These are phyloP conservation scores for Heliconius hewitsoni DNA, from an alignment of 1,140 invertebrate species.

Conservation along the genomic window DNA sequence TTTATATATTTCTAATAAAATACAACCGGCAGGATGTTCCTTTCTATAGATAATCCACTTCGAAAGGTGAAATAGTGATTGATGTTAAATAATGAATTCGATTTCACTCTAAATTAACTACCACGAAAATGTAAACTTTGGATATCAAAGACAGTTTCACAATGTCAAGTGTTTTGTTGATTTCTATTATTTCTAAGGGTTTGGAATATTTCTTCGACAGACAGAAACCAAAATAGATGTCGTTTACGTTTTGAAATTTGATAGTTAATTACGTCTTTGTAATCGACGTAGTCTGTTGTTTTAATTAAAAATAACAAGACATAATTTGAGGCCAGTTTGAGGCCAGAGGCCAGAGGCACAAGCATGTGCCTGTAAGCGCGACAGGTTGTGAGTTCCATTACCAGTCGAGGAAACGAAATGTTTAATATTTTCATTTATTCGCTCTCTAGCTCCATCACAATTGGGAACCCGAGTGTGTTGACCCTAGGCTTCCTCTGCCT, in stretches of 20 bases:
- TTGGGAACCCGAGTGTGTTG: too few relatives aligned
- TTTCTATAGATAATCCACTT: background rate
- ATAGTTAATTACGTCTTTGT: background rate
- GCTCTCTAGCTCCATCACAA: too few relatives aligned
- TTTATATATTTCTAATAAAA: too few relatives aligned
- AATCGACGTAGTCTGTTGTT: background rate
- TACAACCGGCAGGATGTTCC: too few relatives aligned
- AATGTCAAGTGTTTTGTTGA: background rate
- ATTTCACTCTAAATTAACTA: background rate
- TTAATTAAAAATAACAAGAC: background rate
- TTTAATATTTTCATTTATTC: too few relatives aligned
- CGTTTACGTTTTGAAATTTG: slow-evolving; percentile 1
- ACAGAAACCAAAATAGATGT: background rate
- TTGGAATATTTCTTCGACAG: background rate
- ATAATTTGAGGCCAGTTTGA: background rate
- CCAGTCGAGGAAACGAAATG: too few relatives aligned
- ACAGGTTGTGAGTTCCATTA: too few relatives aligned
- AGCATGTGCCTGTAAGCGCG: too few relatives aligned
- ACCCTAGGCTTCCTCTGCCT: too few relatives aligned
- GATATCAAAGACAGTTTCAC: slow-evolving; percentile 5
- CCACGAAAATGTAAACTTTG: background rate
- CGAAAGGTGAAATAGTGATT: background rate
- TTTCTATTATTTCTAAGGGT: background rate
- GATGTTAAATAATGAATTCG: background rate
- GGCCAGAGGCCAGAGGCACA: too few relatives aligned